These are phyloP conservation scores for Crotalus helleri DNA, from an alignment of 2,113 vertebrate genomes.

Conservation along the genomic window DNA sequence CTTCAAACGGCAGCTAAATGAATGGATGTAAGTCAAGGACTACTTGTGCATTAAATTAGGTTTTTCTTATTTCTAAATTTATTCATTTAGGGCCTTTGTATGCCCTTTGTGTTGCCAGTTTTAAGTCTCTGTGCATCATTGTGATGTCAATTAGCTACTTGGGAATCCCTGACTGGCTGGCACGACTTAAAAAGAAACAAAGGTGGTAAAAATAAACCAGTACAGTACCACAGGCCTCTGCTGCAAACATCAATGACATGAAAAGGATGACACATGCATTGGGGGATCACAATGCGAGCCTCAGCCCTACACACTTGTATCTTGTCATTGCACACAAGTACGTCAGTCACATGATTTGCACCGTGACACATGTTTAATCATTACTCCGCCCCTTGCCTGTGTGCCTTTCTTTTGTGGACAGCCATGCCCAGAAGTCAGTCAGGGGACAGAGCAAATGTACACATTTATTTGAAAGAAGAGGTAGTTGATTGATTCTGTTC, in stretches of 20 bases:
- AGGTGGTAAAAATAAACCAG: background rate
- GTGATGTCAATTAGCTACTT: background rate
- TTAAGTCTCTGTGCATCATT: background rate
- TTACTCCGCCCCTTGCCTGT: background rate
- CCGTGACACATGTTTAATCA: background rate
- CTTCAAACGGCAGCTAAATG: background rate
- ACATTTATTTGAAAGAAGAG: background rate
- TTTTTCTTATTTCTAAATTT: background rate
- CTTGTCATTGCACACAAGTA: background rate
- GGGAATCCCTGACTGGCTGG: background rate
- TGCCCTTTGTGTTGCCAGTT: background rate
- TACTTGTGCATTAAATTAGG: background rate
- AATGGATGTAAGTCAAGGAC: background rate
- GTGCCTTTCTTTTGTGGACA: background rate
- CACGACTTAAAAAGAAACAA: background rate
- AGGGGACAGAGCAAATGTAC: background rate
- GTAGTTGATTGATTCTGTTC: background rate
- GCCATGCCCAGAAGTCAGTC: background rate
- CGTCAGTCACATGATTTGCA: background rate
- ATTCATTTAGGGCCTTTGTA: background rate
- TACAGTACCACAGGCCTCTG: background rate
- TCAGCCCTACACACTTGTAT: background rate
- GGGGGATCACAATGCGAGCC: background rate
- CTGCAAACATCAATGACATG: background rate
- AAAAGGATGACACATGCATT: background rate